Conservation (phyloP, 2,888 invertebrate species). For the Nemotelus nigrinus region DNA sequence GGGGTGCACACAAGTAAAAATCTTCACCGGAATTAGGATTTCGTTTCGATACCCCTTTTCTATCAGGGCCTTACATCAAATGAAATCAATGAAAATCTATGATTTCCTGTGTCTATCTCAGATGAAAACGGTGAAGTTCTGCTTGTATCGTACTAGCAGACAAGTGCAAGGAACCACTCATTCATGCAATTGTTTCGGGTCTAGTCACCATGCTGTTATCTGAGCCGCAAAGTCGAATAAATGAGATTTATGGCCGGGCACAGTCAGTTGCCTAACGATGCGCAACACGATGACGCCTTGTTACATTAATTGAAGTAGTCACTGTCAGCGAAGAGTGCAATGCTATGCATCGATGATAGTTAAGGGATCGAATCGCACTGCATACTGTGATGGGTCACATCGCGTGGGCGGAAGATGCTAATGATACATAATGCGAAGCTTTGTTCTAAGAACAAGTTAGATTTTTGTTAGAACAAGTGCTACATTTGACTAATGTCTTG, state of each 20-base stretch:
- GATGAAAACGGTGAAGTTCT: not conserved
- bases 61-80: not conserved
- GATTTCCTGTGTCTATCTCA: constrained; percentile 17
- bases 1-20: constrained; percentile 2
- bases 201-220: not conserved
- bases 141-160: not conserved
- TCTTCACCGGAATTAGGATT: not conserved
- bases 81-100: constrained; percentile 25
- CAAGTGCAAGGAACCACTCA: no score
- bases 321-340: constrained; percentile 18
- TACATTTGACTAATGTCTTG: constrained; percentile 31
- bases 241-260: constrained; percentile 31
- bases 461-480: constrained; percentile 13
- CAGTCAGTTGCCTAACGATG: constrained; percentile 20
- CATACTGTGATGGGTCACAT: not conserved
- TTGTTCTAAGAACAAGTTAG: constrained; percentile 8
- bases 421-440: constrained; percentile 25
- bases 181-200: no score
- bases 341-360: not conserved
- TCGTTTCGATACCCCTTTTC: constrained; percentile 8
- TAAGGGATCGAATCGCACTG: no score
- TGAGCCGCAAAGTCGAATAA: constrained; percentile 2
- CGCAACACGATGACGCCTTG: constrained; percentile 41
- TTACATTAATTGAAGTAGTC: constrained; percentile 37
- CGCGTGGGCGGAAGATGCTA: constrained; percentile 35